phyloP scores from a whole-genome alignment of 2,113 vertebrate species.

The Dinomys branickii region DNA sequence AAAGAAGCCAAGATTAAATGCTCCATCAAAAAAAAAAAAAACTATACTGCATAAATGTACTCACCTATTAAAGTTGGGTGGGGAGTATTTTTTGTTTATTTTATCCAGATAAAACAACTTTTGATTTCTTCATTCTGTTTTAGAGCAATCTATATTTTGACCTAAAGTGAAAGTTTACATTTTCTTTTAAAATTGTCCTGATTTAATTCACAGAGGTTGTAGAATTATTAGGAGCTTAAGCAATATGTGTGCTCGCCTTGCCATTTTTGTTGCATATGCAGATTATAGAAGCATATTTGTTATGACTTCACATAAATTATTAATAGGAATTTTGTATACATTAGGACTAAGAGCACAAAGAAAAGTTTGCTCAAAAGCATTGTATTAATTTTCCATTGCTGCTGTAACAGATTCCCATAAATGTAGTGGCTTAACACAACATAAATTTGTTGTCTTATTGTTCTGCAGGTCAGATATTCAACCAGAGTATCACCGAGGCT shows the following conservation, averaged over 20 bases:
- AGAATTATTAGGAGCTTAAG: background rate
- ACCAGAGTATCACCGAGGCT: background rate
- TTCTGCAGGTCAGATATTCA: background rate
- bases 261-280: background rate
- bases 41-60: background rate
- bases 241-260: background rate
- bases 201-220: background rate
- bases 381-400: background rate
- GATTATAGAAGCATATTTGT: background rate
- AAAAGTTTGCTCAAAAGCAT: background rate
- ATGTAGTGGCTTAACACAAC: background rate
- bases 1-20: background rate
- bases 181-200: constrained; percentile 36
- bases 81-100: no score
- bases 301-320: background rate
- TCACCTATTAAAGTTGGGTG: background rate
- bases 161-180: background rate
- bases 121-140: background rate
- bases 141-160: background rate
- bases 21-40: background rate
- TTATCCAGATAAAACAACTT: background rate
- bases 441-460: background rate
- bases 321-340: background rate
- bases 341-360: background rate
- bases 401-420: background rate